Base-by-base conservation (phyloP, 2,113 vertebrate species). In the Pseudopodoces humilis region DNA sequence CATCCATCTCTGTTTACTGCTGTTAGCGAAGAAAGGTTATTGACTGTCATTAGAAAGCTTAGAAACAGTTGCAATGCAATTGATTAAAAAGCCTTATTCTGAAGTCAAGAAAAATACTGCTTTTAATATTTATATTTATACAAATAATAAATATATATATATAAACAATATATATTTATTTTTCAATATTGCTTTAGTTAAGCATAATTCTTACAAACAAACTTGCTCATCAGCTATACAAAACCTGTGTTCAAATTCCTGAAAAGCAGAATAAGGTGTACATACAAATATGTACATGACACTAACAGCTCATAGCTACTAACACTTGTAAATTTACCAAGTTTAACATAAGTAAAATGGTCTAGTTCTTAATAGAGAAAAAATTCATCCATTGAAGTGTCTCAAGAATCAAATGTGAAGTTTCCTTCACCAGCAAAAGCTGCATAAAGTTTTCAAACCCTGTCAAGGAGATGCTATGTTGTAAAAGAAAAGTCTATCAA, bases 401-500 rank as follows among this genome's bases (percentile, higher is more conserved):
- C 6, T 84, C 17, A 58, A 63, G 17, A 72, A 53, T 46, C 15
- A 69, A 65, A 60, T 5, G 7, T 49, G 14, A 43, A 23, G 4
- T 47, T 68, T 44, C 55, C 25, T 88, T 71, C n/a, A 70, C 1
- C 15, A 58, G n/a, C 2, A 71, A 58, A 78, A 35, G 11, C 3
- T n/a, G 15, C 11, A 56, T 24, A 37, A 55, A 8, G 16, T 43
- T 56, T 74, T 85, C 13, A 39, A 10, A 2, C 1, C 9, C 6
- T 13, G 19, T 31, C 8, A 28, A 5, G 2, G 1, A 23, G 14
- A 58, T 18, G 2, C 1, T 56, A 35, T 7, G 9, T 21, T 53
- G 21, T 7, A 63, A 82, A 35, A 2, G 5, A 43, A 60, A 71
- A 35, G 2, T 44, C 11, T 46, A 18, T 33, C 23, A 63, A 24